Base-by-base conservation (phyloP, 2,797 vertebrate genomes). In the Capromys pilorides region DNA sequence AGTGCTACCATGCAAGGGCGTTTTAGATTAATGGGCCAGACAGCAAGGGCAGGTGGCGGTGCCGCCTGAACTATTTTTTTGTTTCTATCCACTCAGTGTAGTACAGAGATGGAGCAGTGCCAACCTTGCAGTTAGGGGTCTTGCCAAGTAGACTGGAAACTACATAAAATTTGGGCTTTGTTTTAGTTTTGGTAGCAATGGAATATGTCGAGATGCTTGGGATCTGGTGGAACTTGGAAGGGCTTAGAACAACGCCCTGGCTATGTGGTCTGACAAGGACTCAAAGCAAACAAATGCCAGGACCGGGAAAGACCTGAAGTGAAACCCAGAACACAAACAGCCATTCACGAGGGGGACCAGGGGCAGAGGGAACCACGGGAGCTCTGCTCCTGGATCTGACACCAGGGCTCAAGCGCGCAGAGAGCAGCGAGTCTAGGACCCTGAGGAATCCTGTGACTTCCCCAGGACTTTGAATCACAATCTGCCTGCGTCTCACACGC, bases 311-410 rank as follows among this genome's bases (percentile, higher is more conserved):
- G 85, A 26, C 77, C 77, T 33, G 64, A 36, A 71, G 75, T 64
- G 90, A 95, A 97, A 95, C 61, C 54, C 82, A 66, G 51, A 90
- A 96, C 73, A 92, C 45, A 96, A 95, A 89, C 45, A 89, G 78
- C 75, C 41, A 89, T 95, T 94, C 95, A 94, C 73, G 57, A 86
- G 61, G 73, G 59, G 36, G 86, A 94, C 51, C 39, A 83, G 67
- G n/a, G 54, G 83, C 88, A 78, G 89, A 94, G 51, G 95, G 75
- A 96, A 97, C 93, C 96, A 91, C 62, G 86, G 69, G 41, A 90
- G 92, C 94, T 82, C 77, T 67, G 77, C 75, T 28, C 62, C 66
- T 92, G 77, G 45, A 33, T 66, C n/a, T 94, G 92, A 88, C 75
- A 91, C 54, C 95, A 94, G 91, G 73, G 54, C 61, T 85, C 77